A percentile compares a stretch with the other conserved stretches of the same genome.
These are phyloP conservation scores for Typhlichthys eigenmanni DNA, from an alignment of 2,797 vertebrate species.

Conservation along the genomic window DNA sequence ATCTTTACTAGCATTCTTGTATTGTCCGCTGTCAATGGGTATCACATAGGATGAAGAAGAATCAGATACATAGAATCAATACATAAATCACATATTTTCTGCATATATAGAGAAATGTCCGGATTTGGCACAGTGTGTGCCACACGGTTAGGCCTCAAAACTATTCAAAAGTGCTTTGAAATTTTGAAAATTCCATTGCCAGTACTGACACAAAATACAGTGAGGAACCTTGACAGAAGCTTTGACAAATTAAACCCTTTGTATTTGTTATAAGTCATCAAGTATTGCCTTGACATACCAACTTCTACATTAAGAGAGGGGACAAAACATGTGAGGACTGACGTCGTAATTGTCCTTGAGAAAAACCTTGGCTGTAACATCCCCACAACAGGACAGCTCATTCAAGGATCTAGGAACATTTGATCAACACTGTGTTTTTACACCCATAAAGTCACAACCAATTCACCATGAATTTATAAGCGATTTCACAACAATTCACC, in stretches of 20 bases:
- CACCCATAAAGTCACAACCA: not conserved
- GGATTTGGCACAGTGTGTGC: too few species aligned
- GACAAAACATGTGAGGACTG: conserved; percentile 61
- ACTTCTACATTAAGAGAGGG: conserved; percentile 22
- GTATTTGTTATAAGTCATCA: conserved; percentile 30
- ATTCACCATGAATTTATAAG: conserved; percentile 5
- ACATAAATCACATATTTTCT: too few species aligned
- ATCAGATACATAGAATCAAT: too few species aligned
- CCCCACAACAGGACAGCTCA: conserved; percentile 40
- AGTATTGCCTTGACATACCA: conserved; percentile 56
- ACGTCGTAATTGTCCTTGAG: conserved; percentile 55
- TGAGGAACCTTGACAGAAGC: conserved; percentile 29
- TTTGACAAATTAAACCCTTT: conserved; percentile 35
- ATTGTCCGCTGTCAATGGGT: too few species aligned
- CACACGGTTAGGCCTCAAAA: too few species aligned
- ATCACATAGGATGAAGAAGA: too few species aligned
- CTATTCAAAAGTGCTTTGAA: too few species aligned
- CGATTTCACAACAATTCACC: not conserved
- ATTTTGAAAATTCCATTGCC: not conserved
- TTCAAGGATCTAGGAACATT: conserved; percentile 40
- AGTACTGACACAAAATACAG: conserved; percentile 6
- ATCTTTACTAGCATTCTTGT: too few species aligned
- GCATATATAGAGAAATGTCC: too few species aligned
- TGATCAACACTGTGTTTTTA: conserved; percentile 24
- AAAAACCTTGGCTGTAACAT: conserved; percentile 53